Base-by-base conservation (phyloP, 2,113 vertebrate genomes). In the Uropsilus gracilis region DNA sequence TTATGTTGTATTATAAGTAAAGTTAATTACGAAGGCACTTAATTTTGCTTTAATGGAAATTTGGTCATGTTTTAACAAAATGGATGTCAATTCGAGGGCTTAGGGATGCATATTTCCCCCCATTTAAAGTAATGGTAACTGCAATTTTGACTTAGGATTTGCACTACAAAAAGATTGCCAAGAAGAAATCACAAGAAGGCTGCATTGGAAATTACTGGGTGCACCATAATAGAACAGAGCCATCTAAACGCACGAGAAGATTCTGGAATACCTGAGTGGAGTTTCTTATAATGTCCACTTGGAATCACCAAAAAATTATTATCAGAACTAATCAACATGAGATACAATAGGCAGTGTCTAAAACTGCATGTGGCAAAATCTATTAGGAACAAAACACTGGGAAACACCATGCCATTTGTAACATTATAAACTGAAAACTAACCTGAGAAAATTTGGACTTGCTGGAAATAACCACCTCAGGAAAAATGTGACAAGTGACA, bases 401-500 rank as follows among this genome's bases (percentile, higher is more conserved):
- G 42, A 89, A 86, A 26, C 39, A 22, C 39, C 48, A 59, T 68
- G 88, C 46, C 37, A 64, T 66, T 46, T 80, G 8, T 80, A 90
- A 94, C 32, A 90, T 1, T 57, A 20, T 59, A 63, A 64, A 90
- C 32, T 86, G 75, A 94, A 90, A 64, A 80, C 46, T 81, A 39
- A 80, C 46, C 81, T 72, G 64, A 86, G 73, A 90, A 80, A 84
- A 26, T 69, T 48, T 48, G 42, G 20, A 77, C 42, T 76, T 84
- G 59, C 5, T 84, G 42, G 42, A 76, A 86, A 80, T 73, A 64
- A 80, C 53, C 9, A 86, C 63, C 44, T 55, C 2, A 75, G 63
- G 24, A 28, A 63, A 93, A 89, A 94, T 37, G 64, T 90, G 37
- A 48, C 42, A 91, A 64, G 64, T 90, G 59, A 81, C 86, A 75